Evolutionary conservation across 2,888 invertebrate genomes (phyloP).

Genomic region (Odontocerum albicorne): DNA sequence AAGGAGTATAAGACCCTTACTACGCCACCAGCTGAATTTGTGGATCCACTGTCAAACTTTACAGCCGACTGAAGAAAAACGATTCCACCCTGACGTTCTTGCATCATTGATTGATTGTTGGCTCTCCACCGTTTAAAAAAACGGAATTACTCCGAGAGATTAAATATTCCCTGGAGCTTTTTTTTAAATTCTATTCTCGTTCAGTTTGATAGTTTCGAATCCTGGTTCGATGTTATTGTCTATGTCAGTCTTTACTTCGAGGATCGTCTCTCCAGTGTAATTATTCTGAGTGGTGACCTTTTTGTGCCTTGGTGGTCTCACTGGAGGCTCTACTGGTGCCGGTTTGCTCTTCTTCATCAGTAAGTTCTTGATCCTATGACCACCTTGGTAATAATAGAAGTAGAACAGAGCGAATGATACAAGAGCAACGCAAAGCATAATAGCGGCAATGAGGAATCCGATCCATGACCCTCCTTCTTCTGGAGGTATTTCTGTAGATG

Average conservation of each 20-base stretch:
- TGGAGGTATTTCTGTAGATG: conserved; percentile 27
- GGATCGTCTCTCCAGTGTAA: conserved; percentile 43
- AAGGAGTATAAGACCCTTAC: too few relatives aligned
- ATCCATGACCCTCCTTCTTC: conserved; percentile 50
- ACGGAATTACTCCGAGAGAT: too few relatives aligned
- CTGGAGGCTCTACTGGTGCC: conserved; percentile 45
- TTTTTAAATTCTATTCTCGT: conserved; percentile 41
- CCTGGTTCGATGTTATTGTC: conserved; percentile 52
- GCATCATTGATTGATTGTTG: too few relatives aligned
- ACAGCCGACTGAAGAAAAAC: too few relatives aligned
- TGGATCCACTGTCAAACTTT: too few relatives aligned
- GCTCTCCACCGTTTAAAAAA: too few relatives aligned
- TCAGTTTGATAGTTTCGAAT: conserved; percentile 54
- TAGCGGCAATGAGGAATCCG: conserved; percentile 62
- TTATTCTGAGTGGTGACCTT: conserved; percentile 40
- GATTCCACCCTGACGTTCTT: too few relatives aligned
- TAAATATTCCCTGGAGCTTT: too few relatives aligned
- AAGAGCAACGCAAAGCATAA: conserved; percentile 67
- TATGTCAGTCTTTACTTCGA: conserved; percentile 32
- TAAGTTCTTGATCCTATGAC: conserved; percentile 65
- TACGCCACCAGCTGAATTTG: too few relatives aligned
- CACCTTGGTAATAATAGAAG: conserved; percentile 75
- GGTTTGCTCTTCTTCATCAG: conserved; percentile 52
- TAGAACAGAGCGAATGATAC: conserved; percentile 68
- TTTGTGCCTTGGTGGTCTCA: conserved; percentile 39